phyloP scores from a whole-genome alignment of 2,888 invertebrate genomes.

The Dryomyza anilis region DNA sequence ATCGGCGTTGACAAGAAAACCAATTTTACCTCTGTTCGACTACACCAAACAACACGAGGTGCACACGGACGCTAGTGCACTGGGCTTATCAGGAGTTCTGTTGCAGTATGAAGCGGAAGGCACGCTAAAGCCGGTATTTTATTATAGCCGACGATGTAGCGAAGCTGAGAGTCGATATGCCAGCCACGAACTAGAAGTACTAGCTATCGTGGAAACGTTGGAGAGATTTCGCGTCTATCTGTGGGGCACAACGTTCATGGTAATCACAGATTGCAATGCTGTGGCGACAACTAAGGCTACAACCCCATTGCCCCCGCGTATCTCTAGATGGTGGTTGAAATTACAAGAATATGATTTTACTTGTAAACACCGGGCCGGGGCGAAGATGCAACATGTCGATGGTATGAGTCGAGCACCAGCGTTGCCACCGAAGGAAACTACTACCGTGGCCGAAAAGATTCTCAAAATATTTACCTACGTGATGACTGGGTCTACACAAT shows the following conservation, averaged over 20 bases:
- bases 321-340: conserved; percentile 19
- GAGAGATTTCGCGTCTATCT: conserved; percentile 1
- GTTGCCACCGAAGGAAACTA: background rate
- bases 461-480: background rate
- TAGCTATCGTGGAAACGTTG: conserved; percentile 3
- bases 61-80: background rate
- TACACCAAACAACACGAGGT: conserved; percentile 4
- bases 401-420: conserved; percentile 5
- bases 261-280: conserved; percentile 2
- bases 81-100: background rate
- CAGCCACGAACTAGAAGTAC: conserved; percentile 2
- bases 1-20: conserved; percentile 12
- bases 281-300: background rate
- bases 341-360: conserved; percentile 17
- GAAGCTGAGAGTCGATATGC: conserved; percentile 1
- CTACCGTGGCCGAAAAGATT: conserved; percentile 9
- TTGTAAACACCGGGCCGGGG: conserved; percentile 5
- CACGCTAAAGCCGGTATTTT: background rate
- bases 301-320: background rate
- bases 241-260: background rate
- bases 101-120: background rate
- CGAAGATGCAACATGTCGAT: conserved; percentile 13
- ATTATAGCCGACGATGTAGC: background rate
- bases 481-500: conserved; percentile 22
- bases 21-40: conserved; percentile 19